phyloP scores from a whole-genome alignment of 2,113 vertebrate species.

The Ranitomeya variabilis region DNA sequence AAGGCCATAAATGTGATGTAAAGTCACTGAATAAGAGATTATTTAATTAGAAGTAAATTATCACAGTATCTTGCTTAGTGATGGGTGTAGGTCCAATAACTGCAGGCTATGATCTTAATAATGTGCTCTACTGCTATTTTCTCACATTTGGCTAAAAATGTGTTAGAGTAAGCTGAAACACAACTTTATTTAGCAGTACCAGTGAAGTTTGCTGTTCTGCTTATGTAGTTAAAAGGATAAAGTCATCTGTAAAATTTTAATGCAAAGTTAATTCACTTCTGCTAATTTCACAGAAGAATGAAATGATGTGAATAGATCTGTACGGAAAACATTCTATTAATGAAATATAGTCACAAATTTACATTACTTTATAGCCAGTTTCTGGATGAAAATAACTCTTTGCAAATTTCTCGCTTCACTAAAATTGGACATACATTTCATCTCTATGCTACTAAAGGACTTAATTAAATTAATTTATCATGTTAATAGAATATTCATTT shows the following conservation, averaged over 20 bases:
- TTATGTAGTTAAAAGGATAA: neutral
- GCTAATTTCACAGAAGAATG: conserved; percentile 14
- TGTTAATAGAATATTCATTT: conserved; percentile 59
- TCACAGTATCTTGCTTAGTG: conserved; percentile 24
- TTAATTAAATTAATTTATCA: conserved; percentile 55
- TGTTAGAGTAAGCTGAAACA: neutral
- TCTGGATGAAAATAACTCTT: neutral
- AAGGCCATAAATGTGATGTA: neutral
- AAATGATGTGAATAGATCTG: rapidly evolving
- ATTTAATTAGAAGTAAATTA: conserved; percentile 27
- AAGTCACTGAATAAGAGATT: neutral
- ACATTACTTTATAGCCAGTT: neutral
- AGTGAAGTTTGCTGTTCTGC: neutral
- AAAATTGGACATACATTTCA: neutral
- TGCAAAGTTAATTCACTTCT: neutral
- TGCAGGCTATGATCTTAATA: conserved; percentile 13
- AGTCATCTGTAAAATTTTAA: conserved; percentile 13
- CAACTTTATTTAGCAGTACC: neutral
- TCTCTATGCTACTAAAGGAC: neutral
- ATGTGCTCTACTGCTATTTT: neutral
- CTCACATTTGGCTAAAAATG: conserved; percentile 3
- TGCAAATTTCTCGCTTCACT: conserved; percentile 4
- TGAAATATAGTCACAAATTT: neutral
- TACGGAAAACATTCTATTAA: rapidly evolving
- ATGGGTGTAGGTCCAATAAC: conserved; percentile 7